Conservation (phyloP, 1,140 invertebrate genomes). For the Nixonia krombeini region DNA sequence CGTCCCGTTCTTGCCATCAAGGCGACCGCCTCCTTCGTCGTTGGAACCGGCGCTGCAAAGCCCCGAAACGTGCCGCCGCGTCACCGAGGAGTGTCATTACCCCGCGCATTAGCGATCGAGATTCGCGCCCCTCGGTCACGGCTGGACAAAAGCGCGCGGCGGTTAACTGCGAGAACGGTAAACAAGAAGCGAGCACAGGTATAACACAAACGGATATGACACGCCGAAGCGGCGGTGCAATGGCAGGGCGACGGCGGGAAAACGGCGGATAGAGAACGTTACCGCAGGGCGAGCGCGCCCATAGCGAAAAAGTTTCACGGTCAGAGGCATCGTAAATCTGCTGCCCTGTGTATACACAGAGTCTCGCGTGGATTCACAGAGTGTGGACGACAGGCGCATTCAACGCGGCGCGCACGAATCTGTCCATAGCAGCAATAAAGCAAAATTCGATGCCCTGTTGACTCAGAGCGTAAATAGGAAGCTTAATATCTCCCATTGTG, state of each 20-base stretch:
- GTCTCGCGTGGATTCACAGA: constrained; percentile 3
- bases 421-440: constrained; percentile 51
- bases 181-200: constrained; percentile 38
- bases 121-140: no score
- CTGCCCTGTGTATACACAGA: constrained; percentile 12
- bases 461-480: constrained; percentile 57
- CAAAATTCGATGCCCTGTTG: constrained; percentile 56
- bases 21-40: no score
- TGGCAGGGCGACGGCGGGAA: no score
- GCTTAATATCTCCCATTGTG: constrained; percentile 56
- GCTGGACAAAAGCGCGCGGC: no score
- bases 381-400: constrained; percentile 6
- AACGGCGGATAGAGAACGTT: no score
- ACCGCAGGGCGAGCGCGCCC: no score
- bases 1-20: no score
- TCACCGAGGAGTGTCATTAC: no score
- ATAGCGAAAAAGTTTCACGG: constrained; percentile 17
- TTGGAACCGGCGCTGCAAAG: no score
- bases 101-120: no score
- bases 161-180: constrained; percentile 30
- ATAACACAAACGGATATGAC: constrained; percentile 5
- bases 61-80: no score
- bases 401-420: constrained; percentile 11
- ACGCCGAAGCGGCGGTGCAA: constrained; percentile 19
- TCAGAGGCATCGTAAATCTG: constrained; percentile 23